Evolutionary conservation across 2,888 invertebrate species (phyloP).

Genomic region (Caenorhabditis parvicauda): DNA sequence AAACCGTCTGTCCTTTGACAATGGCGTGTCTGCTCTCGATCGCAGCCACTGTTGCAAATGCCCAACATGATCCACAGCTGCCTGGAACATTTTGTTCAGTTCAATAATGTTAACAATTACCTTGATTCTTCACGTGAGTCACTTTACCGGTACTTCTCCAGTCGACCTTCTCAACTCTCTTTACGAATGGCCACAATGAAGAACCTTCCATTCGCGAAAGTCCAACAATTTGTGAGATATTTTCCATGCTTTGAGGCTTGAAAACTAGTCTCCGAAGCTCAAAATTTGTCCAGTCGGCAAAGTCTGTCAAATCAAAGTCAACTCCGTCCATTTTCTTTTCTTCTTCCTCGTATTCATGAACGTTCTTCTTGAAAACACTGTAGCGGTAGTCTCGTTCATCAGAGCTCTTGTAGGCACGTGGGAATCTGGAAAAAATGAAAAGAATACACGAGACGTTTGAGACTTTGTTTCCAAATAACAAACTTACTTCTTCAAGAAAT

Average conservation of each 20-base stretch:
- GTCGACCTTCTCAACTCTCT: slow-evolving; percentile 16
- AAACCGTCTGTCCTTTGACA: slow-evolving; percentile 23
- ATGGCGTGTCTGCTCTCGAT: slow-evolving; percentile 45
- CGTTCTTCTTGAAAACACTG: slow-evolving; percentile 13
- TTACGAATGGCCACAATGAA: too few species aligned
- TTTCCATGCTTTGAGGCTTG: not conserved
- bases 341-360: slow-evolving; percentile 21
- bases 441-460: too few species aligned
- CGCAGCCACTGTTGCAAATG: slow-evolving; percentile 45
- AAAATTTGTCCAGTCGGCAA: slow-evolving; percentile 26
- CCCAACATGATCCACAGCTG: slow-evolving; percentile 54
- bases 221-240: not conserved
- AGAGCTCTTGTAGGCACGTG: too few species aligned
- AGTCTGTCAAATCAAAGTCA: slow-evolving; percentile 31
- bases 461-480: too few species aligned
- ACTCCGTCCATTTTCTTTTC: slow-evolving; percentile 15
- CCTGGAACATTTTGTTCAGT: slow-evolving; percentile 7
- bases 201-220: too few species aligned
- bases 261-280: slow-evolving; percentile 17
- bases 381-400: slow-evolving; percentile 16
- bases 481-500: too few species aligned
- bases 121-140: slow-evolving; percentile 50
- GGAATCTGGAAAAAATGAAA: too few species aligned
- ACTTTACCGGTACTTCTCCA: slow-evolving; percentile 41
- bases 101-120: slow-evolving; percentile 3